Conservation (phyloP, 2,888 invertebrate genomes). For the Endotricha flammealis region DNA sequence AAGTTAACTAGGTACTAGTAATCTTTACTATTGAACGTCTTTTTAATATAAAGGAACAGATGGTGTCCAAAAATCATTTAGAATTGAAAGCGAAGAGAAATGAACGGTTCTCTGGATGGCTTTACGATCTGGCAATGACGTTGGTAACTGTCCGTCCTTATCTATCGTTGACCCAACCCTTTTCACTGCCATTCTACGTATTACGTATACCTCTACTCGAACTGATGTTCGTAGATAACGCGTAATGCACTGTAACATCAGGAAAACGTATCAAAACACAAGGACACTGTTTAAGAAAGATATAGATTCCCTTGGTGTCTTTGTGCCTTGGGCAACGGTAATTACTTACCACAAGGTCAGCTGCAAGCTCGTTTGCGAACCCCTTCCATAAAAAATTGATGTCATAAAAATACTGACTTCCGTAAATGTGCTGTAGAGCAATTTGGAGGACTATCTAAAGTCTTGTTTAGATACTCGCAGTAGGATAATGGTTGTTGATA, state of each 20-base stretch:
- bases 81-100: constrained; percentile 63
- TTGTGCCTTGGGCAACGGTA: too few species aligned
- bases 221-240: constrained; percentile 12
- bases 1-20: too few species aligned
- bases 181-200: constrained; percentile 55
- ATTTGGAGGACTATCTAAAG: too few species aligned
- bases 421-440: too few species aligned
- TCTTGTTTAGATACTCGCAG: too few species aligned
- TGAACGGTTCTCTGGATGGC: constrained; percentile 48
- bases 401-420: too few species aligned
- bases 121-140: constrained; percentile 67
- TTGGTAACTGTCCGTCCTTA: constrained; percentile 60
- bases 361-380: too few species aligned
- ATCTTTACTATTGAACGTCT: background rate
- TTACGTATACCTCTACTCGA: constrained; percentile 31
- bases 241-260: constrained; percentile 12
- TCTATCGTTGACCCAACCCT: constrained; percentile 67
- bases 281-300: too few species aligned
- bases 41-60: background rate
- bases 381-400: too few species aligned
- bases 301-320: too few species aligned
- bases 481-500: too few species aligned
- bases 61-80: constrained; percentile 32
- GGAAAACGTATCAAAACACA: constrained; percentile 2
- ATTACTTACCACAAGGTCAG: too few species aligned